Base-by-base conservation (phyloP, 2,888 invertebrate species). In the Patella pellucida region DNA sequence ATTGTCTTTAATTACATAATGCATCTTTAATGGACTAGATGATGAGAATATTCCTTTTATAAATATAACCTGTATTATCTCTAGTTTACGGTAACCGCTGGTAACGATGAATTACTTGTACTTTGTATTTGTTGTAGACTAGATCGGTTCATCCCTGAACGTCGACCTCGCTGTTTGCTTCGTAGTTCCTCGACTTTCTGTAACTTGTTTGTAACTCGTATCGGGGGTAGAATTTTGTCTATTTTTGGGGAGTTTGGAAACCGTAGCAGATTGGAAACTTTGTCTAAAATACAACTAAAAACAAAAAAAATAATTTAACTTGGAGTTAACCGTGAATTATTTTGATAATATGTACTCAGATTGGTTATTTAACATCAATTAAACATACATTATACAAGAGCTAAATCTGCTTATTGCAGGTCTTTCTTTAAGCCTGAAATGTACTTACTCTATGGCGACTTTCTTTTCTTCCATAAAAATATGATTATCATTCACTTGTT, bases 191-290 rank as follows among this genome's bases (percentile, higher is more conserved):
- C 85, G 3, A 77, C 78, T 62, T 78, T 80, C 68, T 83, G 76
- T 19, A 81, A 76, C 68, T 80, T 80, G 52, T 81, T 79, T 1
- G 83, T 85, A n/a, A 88, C 72, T 54, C 85, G 85, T 41, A 87
- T 78, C 4, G 89, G 89, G 7, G 87, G 87, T n/a, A 87, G 80
- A 74, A 89, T 87, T 76, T 85, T 86, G 74, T 88, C 86, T 54
- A 89, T 81, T 77, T 88, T 89, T 3, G 89, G 88, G 72, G 89
- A 88, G 76, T 89, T 87, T 4, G 89, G 89, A 76, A 88, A 90
- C 77, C 87, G 87, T 67, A 89, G 82, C 41, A 89, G 76, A 70
- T 84, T 88, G 19, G 84, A 78, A 12, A 90, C 87, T 74, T 88
- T 88, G 78, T 84, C 81, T 62, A 88, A 75, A 67, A 88, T 78